Evolutionary conservation across 1,140 invertebrate species (phyloP), one percentile per base, ranked within the genome.

Genomic region (Papilio aristodemus): DNA sequence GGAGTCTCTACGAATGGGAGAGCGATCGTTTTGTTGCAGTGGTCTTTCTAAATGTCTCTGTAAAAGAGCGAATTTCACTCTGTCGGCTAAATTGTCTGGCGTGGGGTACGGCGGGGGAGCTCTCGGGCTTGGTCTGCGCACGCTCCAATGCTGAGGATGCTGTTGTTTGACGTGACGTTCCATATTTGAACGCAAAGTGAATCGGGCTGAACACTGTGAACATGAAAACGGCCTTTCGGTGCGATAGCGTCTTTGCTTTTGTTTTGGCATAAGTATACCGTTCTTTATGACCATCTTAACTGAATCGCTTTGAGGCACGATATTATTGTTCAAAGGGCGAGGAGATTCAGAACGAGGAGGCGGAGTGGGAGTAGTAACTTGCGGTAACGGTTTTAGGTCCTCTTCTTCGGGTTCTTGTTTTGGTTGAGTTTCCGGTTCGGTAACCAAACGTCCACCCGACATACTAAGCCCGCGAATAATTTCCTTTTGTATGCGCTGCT

Each of bases 91-190:
- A 17, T 92, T 90, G 0, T 92, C 91, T 41, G 81, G 38, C 7
- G 77, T 77, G 4, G 89, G 83, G 39, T 90, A 90, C 0, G 87
- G 85, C 4, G 89, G 87, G 3, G 92, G 85, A 72, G 92, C 86
- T 72, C 89, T 79, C 1, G 86, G 81, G 46, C 84, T 88, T 70
- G 94, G 91, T 71, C 96, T 95, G 54, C 95, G 91, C 68, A 96
- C 95, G 58, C 95, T 96, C 96, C 97, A 98, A 74, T 94, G 95
- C 62, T 97, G 95, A 0, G 97, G 97, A 92, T 98, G 97, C 77
- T 98, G 97, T 76, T 98, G 97, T 83, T 98, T 98, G 0, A 98
- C 96, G 71, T 98, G 97, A 0, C 97, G 91, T 86, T 98, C 97
- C 97, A 98, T 98, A 79, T 98, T 98, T 7, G 97, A 97, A 7